Evolutionary conservation across 2,888 invertebrate genomes (phyloP).

Genomic region (Leptinotarsa haldemani): DNA sequence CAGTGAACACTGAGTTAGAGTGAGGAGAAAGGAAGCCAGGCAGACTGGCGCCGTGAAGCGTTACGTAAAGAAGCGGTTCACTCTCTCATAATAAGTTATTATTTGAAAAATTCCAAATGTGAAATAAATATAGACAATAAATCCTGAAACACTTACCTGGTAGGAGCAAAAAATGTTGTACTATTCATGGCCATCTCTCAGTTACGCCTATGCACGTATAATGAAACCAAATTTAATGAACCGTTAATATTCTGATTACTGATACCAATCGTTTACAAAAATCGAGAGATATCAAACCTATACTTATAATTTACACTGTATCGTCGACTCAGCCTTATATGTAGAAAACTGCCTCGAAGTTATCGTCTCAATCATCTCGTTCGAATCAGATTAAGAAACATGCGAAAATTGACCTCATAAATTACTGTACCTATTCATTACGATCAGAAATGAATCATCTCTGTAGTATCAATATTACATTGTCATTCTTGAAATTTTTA

Average conservation of each 20-base stretch:
- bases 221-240: slow-evolving; percentile 11
- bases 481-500: slow-evolving; percentile 57
- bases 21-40: too few species aligned
- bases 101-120: too few species aligned
- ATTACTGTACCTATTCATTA: slow-evolving; percentile 51
- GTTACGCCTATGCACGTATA: neutral
- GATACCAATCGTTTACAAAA: slow-evolving; percentile 12
- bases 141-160: too few species aligned
- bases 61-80: too few species aligned
- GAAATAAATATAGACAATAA: too few species aligned
- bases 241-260: neutral
- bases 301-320: neutral
- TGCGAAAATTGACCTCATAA: slow-evolving; percentile 51
- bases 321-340: neutral
- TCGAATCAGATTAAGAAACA: slow-evolving; percentile 49
- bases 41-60: too few species aligned
- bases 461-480: slow-evolving; percentile 58
- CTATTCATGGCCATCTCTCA: neutral
- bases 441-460: slow-evolving; percentile 53
- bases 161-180: too few species aligned
- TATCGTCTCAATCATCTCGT: slow-evolving; percentile 52
- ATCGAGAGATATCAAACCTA: slow-evolving; percentile 13
- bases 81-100: too few species aligned
- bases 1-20: too few species aligned
- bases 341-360: slow-evolving; percentile 37